Evolutionary conservation across 2,888 invertebrate genomes (phyloP).

Genomic region (Patella ulyssiponensis): DNA sequence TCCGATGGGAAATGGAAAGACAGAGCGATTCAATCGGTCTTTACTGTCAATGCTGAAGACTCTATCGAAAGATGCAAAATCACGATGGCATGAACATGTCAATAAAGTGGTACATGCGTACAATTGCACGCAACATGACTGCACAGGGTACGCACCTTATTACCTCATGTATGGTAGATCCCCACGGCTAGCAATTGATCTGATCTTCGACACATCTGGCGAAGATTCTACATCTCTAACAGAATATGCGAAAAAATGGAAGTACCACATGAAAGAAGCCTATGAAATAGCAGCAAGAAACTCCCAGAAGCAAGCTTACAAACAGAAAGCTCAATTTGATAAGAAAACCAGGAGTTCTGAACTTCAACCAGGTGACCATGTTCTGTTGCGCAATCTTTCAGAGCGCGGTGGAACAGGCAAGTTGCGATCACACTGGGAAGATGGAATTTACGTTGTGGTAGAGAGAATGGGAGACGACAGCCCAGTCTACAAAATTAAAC

Average conservation of each 20-base stretch:
- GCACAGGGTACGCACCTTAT: constrained; percentile 13
- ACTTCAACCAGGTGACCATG: constrained; percentile 20
- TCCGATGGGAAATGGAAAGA: constrained; percentile 24
- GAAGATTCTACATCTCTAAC: not conserved
- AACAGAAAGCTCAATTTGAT: constrained; percentile 12
- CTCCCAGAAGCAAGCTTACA: not conserved
- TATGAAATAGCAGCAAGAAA: not conserved
- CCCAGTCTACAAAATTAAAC: constrained; percentile 22
- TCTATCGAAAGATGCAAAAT: not conserved
- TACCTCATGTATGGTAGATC: constrained; percentile 22
- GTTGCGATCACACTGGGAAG: constrained; percentile 27
- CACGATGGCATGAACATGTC: constrained; percentile 21
- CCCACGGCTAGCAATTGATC: constrained; percentile 17
- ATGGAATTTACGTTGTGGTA: constrained; percentile 19
- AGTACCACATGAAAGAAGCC: constrained; percentile 13
- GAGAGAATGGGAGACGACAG: constrained; percentile 21
- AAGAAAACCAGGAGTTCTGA: not conserved
- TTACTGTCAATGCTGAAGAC: constrained; percentile 25
- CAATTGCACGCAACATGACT: constrained; percentile 22
- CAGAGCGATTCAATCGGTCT: constrained; percentile 20
- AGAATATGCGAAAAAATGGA: constrained; percentile 13
- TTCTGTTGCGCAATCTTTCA: constrained; percentile 20
- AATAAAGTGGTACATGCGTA: constrained; percentile 30
- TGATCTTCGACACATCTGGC: constrained; percentile 10
- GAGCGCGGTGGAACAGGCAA: constrained; percentile 26